Base-by-base conservation (phyloP, 1,140 invertebrate species). In the Phenacoccus solenopsis region DNA sequence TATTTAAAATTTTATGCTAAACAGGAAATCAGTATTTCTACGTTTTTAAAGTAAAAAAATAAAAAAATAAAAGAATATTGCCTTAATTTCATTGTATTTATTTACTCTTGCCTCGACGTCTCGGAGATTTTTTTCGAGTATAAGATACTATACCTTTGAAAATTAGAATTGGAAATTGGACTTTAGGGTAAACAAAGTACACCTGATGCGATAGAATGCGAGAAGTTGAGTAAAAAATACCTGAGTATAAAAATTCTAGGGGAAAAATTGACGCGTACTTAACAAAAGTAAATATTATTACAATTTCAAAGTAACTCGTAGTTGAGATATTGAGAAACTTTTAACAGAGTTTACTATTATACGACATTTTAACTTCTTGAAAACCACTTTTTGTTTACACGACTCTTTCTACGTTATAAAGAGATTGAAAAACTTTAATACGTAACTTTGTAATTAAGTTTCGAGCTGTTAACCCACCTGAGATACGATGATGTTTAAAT, bases 271-370 rank as follows among this genome's bases (percentile, higher is more conserved):
- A 49, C 38, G 38, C 4, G 38, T 49, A 16, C 38, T 49, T 49
- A 49, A 49, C 38, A 49, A 49, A 49, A 49, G 38, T 49, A 49
- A 49, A 49, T 49, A 49, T 49, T 49, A 49, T 49, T 49, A 49
- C 38, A 49, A 49, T 49, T 49, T 49, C 38, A 5, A 49, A 49
- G 16, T 32, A n/a, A 16, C 13, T 49, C 38, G 38, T 49, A 10
- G 38, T 49, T n/a, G 38, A 49, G 38, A 49, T 49, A 49, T 49
- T 49, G 38, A 49, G 38, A 49, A 49, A 49, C 5, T 49, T 49
- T n/a, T 49, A 49, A 49, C 5, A 49, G 38, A 49, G 38, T 49
- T 49, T 49, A 49, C 38, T 49, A 49, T 49, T 49, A 49, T 49
- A 49, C 38, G 38, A 49, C 38, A 49, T 49, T 49, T 49, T 49